A percentile compares a stretch with the other conserved stretches of the same genome.
Evolutionary conservation across 2,113 vertebrate species (phyloP).

Genomic region (Pipra filicauda): DNA sequence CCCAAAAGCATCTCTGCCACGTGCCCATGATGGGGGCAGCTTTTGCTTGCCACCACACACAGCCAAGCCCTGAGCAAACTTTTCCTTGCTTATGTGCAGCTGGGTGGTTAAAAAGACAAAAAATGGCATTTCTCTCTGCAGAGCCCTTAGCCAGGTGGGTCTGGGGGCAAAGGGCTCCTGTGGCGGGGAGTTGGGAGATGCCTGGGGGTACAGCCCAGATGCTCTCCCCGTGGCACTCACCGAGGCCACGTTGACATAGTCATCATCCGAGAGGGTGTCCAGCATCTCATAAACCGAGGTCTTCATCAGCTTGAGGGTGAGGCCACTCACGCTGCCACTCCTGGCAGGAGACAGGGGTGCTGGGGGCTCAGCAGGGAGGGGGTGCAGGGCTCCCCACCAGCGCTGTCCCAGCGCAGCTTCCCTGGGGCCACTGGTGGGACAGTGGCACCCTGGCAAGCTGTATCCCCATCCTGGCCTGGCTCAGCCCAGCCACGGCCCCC

Average conservation of each 20-base stretch:
- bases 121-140: not conserved
- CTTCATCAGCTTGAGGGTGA: slow-evolving; percentile 96
- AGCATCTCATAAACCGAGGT: slow-evolving; percentile 92
- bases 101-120: not conserved
- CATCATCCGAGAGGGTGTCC: slow-evolving; percentile 92
- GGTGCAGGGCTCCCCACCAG: fast-evolving
- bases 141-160: not conserved
- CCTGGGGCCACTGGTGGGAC: fast-evolving
- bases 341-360: slow-evolving; percentile 64
- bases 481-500: not conserved
- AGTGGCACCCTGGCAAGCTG: fast-evolving
- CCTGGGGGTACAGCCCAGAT: not conserved
- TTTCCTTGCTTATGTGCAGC: not conserved
- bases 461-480: not conserved
- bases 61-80: fast-evolving
- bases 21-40: not conserved
- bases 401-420: not conserved
- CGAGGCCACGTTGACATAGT: slow-evolving; percentile 91
- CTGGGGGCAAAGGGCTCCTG: not conserved
- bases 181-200: not conserved
- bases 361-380: not conserved
- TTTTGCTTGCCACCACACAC: fast-evolving
- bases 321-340: slow-evolving; percentile 95
- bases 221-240: slow-evolving; percentile 9
- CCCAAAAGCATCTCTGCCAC: not conserved